These are phyloP conservation scores for Coenobita brevimanus DNA, from an alignment of 1,140 invertebrate genomes.

Conservation along the genomic window DNA sequence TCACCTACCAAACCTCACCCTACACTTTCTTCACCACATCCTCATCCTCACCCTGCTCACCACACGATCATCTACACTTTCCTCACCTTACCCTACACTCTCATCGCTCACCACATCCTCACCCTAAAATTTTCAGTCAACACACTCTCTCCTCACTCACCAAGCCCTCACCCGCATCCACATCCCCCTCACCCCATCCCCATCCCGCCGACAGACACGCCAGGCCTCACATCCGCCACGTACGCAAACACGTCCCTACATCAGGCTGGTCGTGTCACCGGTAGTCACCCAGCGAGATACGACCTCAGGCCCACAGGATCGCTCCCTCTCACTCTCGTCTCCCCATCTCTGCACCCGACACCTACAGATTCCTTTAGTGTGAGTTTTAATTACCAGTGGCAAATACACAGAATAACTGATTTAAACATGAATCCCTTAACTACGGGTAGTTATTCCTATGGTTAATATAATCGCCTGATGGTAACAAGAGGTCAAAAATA, in stretches of 20 bases:
- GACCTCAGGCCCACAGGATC: slow-evolving; percentile 6
- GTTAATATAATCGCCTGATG: no score
- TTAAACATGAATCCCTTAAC: no score
- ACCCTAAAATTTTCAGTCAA: no score
- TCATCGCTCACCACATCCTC: background rate
- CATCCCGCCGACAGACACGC: background rate
- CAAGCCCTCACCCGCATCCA: no score
- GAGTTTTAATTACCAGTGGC: no score
- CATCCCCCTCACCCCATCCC: background rate
- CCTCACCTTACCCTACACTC: background rate
- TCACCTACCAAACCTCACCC: no score
- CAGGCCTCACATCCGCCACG: slow-evolving; percentile 30
- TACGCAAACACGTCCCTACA: slow-evolving; percentile 45
- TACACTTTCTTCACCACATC: background rate
- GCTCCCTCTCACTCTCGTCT: background rate
- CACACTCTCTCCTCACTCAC: background rate
- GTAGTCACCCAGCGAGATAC: slow-evolving; percentile 3
- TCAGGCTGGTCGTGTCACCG: slow-evolving; percentile 8
- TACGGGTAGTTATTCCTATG: no score
- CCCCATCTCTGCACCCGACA: background rate
- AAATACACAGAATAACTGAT: no score
- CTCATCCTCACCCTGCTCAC: background rate
- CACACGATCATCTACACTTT: background rate
- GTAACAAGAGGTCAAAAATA: no score
- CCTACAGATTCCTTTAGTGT: no score